Conservation (phyloP, 2,888 invertebrate genomes). For the Hedychridium roseum region DNA sequence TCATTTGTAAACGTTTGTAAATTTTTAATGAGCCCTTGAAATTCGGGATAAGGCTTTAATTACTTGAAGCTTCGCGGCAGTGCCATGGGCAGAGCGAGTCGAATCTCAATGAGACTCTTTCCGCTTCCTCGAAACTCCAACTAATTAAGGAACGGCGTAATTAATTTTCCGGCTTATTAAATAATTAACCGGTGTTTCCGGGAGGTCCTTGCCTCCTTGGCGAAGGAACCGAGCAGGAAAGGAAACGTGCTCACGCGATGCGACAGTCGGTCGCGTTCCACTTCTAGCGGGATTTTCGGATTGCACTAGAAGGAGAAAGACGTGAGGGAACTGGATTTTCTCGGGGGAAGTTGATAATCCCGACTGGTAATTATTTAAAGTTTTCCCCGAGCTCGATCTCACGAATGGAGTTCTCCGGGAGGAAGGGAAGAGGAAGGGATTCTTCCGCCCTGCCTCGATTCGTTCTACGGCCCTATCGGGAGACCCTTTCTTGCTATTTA, state of each 20-base stretch:
- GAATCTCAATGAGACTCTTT: background rate
- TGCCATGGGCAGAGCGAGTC: background rate
- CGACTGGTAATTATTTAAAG: slow-evolving; percentile 50
- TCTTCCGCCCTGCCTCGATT: too few species aligned
- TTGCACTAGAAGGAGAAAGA: background rate
- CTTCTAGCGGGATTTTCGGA: slow-evolving; percentile 20
- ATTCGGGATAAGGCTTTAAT: too few species aligned
- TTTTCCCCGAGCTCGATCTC: slow-evolving; percentile 38
- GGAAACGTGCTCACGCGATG: slow-evolving; percentile 11
- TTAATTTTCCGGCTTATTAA: slow-evolving; percentile 59
- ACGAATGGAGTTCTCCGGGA: background rate
- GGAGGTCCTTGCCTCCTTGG: slow-evolving; percentile 27
- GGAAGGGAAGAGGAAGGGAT: background rate
- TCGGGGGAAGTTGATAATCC: slow-evolving; percentile 46
- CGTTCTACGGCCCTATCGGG: too few species aligned
- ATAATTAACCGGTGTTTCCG: slow-evolving; percentile 54
- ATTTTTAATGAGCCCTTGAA: too few species aligned
- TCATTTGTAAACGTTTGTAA: too few species aligned
- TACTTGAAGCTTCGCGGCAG: too few species aligned
- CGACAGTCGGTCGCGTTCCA: slow-evolving; percentile 13
- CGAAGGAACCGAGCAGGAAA: slow-evolving; percentile 2
- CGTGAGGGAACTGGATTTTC: slow-evolving; percentile 21
- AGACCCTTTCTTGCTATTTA: too few species aligned
- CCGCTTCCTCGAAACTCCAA: slow-evolving; percentile 13
- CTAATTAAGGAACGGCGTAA: slow-evolving; percentile 51